phyloP scores from a whole-genome alignment of 2,113 vertebrate genomes.

The Pontoporia blainvillei region DNA sequence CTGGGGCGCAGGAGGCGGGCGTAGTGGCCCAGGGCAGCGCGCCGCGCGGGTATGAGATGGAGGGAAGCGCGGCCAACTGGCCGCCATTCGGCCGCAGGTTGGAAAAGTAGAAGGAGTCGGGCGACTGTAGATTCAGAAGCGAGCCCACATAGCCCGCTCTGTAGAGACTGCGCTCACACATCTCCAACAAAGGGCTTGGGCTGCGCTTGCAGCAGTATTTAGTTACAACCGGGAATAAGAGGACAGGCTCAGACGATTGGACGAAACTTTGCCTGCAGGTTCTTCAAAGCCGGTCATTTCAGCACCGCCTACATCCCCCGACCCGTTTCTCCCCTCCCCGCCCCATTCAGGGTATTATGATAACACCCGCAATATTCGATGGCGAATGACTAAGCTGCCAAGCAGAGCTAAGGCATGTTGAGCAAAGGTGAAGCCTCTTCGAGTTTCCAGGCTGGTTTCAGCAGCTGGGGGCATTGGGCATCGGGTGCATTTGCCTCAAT shows the following conservation, averaged over 20 bases:
- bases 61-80: constrained; percentile 90
- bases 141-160: constrained; percentile 94
- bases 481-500: neutral
- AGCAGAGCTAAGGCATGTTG: neutral
- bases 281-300: constrained; percentile 84
- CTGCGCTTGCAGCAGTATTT: constrained; percentile 88
- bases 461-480: constrained; percentile 9
- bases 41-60: constrained; percentile 90
- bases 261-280: constrained; percentile 85
- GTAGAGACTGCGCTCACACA: constrained; percentile 96
- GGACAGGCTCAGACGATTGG: constrained; percentile 83
- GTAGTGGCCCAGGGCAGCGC: constrained; percentile 92
- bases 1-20: constrained; percentile 84
- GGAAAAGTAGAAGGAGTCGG: constrained; percentile 94
- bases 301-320: constrained; percentile 82
- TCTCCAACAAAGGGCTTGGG: constrained; percentile 91
- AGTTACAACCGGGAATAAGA: constrained; percentile 92
- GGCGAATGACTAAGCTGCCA: constrained; percentile 17
- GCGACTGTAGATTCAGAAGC: constrained; percentile 90
- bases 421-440: neutral
- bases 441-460: constrained; percentile 47
- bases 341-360: constrained; percentile 72
- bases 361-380: constrained; percentile 77
- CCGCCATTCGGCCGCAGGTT: constrained; percentile 92
- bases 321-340: constrained; percentile 61